These are phyloP conservation scores for Pristiophorus japonicus DNA, from an alignment of 2,113 vertebrate genomes.

Conservation along the genomic window DNA sequence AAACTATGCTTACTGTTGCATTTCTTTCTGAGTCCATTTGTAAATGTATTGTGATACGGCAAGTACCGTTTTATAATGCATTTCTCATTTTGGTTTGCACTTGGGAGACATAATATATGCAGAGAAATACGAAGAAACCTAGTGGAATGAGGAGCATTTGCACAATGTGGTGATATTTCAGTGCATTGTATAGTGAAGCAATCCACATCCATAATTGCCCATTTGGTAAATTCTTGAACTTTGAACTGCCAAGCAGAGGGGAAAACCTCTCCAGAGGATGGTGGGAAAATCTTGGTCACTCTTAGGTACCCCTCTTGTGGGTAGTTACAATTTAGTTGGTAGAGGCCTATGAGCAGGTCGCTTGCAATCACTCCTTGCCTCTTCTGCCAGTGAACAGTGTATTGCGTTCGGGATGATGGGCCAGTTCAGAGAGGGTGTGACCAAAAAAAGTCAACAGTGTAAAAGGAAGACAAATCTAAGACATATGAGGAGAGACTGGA, in stretches of 20 bases:
- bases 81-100: not conserved
- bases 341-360: not conserved
- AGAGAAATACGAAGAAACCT: not conserved
- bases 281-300: not conserved
- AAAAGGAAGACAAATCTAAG: not conserved
- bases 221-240: not conserved
- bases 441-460: not conserved
- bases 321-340: not conserved
- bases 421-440: not conserved
- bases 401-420: not conserved
- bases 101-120: not conserved
- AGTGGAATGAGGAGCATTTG: not conserved
- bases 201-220: not conserved
- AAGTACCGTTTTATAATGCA: not conserved
- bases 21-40: not conserved
- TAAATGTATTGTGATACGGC: not conserved
- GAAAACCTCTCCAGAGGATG: not conserved
- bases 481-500: no score
- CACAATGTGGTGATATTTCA: not conserved
- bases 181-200: not conserved
- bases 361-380: not conserved
- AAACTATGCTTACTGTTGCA: slow-evolving; percentile 3
- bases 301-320: not conserved
- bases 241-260: not conserved
- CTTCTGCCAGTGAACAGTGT: not conserved